A percentile compares a stretch with the other conserved stretches of the same genome.
Conservation (phyloP, 2,113 vertebrate genomes). For the Callipepla squamata region DNA sequence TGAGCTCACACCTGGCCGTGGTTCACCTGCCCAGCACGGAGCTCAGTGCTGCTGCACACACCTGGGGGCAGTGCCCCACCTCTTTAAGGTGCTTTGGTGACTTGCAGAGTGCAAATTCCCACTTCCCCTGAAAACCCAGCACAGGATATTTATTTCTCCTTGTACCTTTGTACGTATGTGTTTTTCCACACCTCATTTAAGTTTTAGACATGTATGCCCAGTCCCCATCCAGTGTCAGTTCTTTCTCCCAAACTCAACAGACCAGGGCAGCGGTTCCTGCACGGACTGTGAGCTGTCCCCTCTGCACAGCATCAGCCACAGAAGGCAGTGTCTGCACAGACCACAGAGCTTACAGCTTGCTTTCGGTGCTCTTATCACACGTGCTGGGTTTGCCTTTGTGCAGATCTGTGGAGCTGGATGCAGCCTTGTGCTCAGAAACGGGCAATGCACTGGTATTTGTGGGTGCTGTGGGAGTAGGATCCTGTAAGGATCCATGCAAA, state of each 20-base stretch:
- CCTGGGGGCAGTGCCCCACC: background rate
- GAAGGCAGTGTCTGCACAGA: background rate
- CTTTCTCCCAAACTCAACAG: background rate
- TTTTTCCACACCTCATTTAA: background rate
- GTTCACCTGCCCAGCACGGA: background rate
- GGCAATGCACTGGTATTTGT: background rate
- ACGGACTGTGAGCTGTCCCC: background rate
- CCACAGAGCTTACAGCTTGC: background rate
- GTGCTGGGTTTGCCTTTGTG: background rate
- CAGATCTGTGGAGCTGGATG: background rate
- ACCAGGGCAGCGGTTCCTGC: background rate
- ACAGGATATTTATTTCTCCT: background rate
- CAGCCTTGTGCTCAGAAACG: background rate
- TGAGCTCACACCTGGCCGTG: accelerated
- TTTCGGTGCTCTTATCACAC: accelerated
- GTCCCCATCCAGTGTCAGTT: too few relatives aligned
- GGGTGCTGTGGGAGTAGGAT: background rate
- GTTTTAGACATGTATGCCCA: background rate
- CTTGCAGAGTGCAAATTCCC: background rate
- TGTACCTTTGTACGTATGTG: background rate
- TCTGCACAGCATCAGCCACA: background rate
- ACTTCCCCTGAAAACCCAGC: background rate
- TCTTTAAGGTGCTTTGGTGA: background rate
- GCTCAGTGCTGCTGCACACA: accelerated
- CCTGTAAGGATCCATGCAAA: background rate